A percentile compares a stretch with the other conserved stretches of the same genome.
Evolutionary conservation across 2,888 invertebrate species (phyloP).

Genomic region (Strigamia crassipes): DNA sequence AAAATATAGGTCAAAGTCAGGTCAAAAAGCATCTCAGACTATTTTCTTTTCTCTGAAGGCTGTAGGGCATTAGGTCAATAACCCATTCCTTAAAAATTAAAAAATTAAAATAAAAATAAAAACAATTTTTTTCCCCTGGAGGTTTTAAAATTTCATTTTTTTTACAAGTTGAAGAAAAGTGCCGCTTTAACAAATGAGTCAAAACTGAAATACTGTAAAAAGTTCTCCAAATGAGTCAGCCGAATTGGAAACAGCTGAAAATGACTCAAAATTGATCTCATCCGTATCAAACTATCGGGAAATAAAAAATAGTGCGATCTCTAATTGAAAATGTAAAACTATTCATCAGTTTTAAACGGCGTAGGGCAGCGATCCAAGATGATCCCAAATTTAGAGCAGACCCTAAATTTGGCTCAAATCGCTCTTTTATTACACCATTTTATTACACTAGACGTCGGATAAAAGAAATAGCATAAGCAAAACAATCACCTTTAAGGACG

Average conservation of each 20-base stretch:
- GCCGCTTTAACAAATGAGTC: background rate
- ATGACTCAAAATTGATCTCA: slow-evolving; percentile 34
- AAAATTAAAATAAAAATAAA: background rate
- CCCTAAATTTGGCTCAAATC: slow-evolving; percentile 19
- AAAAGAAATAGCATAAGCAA: background rate
- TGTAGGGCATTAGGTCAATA: slow-evolving; percentile 39
- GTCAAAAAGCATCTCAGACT: slow-evolving; percentile 39
- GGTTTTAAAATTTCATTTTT: background rate
- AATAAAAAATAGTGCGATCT: background rate
- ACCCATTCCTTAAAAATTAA: background rate
- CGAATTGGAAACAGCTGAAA: slow-evolving; percentile 40
- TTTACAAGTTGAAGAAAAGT: background rate
- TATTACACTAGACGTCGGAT: background rate
- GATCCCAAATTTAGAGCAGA: slow-evolving; percentile 11
- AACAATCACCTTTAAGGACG: slow-evolving; percentile 70
- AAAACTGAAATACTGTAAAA: slow-evolving; percentile 13
- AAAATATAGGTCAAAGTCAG: slow-evolving; percentile 29
- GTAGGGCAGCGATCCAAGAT: background rate
- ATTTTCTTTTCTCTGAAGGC: slow-evolving; percentile 40
- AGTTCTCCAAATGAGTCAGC: slow-evolving; percentile 20
- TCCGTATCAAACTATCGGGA: background rate
- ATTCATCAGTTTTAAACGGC: background rate
- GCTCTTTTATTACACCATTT: slow-evolving; percentile 38
- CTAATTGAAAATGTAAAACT: background rate
- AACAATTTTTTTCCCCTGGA: background rate